Percentiles rank a stretch among this genome's conserved stretches.
phyloP scores from a whole-genome alignment of 2,888 invertebrate species.

The Euclidia mi region DNA sequence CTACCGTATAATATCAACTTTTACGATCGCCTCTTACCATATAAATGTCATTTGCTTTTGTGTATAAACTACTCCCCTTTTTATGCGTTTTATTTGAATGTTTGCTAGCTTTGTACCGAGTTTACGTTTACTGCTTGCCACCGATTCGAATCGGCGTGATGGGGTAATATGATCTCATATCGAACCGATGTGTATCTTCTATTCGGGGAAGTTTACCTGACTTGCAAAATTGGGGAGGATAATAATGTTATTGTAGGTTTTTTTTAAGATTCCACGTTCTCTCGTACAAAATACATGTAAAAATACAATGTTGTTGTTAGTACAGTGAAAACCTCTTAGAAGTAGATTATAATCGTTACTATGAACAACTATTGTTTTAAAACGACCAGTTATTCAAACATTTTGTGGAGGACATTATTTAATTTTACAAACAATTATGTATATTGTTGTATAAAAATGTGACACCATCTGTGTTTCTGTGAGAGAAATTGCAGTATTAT shows the following conservation, averaged over 20 bases:
- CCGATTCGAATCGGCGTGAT: conserved; percentile 45
- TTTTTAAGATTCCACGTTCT: not conserved
- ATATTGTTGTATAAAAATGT: no score
- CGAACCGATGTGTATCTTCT: conserved; percentile 11
- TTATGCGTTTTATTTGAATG: conserved; percentile 58
- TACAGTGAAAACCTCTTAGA: no score
- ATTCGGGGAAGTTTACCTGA: conserved; percentile 17
- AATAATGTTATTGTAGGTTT: conserved; percentile 17
- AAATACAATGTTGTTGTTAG: no score
- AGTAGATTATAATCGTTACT: no score
- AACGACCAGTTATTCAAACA: no score
- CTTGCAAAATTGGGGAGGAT: conserved; percentile 16
- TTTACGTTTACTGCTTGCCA: conserved; percentile 51
- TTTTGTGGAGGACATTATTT: no score
- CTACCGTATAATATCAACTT: conserved; percentile 57
- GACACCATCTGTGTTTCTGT: no score
- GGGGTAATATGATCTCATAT: conserved; percentile 29
- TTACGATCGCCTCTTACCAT: conserved; percentile 61
- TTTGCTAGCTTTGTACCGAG: conserved; percentile 55
- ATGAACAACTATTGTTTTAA: no score
- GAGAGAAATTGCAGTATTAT: no score
- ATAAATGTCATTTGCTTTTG: conserved; percentile 62
- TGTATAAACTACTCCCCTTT: conserved; percentile 60
- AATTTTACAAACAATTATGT: no score
- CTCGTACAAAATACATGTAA: not conserved